A percentile compares a stretch with the other conserved stretches of the same genome.
phyloP scores from a whole-genome alignment of 2,113 vertebrate genomes.

The Siphamia tubifer region DNA sequence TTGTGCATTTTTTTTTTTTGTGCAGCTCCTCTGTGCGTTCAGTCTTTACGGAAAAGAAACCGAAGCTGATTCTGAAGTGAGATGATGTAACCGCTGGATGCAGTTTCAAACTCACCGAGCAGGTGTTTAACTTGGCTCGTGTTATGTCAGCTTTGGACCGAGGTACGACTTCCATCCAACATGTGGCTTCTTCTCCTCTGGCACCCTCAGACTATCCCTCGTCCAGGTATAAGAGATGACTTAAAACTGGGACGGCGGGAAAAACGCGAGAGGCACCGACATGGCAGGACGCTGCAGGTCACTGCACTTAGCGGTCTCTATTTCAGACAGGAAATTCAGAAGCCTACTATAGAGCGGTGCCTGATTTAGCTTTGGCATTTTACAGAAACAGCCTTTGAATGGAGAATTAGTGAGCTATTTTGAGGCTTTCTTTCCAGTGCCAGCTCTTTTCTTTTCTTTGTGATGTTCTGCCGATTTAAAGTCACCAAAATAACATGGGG shows the following conservation, averaged over 20 bases:
- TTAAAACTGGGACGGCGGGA: neutral
- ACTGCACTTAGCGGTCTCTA: too few relatives aligned
- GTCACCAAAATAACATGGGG: constrained; percentile 40
- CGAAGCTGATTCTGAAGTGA: neutral
- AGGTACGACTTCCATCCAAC: constrained; percentile 36
- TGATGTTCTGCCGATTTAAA: constrained; percentile 30
- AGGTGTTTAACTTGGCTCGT: constrained; percentile 53
- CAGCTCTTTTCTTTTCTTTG: constrained; percentile 26
- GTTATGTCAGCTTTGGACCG: constrained; percentile 48
- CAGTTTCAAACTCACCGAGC: constrained; percentile 35
- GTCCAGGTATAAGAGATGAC: constrained; percentile 14
- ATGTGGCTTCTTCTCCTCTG: constrained; percentile 39
- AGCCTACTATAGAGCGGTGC: neutral
- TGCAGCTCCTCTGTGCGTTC: neutral
- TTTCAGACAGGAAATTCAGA: constrained; percentile 19
- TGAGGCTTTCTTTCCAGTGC: constrained; percentile 13
- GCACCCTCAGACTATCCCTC: neutral
- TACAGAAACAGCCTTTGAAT: constrained; percentile 7
- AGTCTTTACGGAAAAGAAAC: constrained; percentile 3
- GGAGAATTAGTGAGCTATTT: constrained; percentile 28
- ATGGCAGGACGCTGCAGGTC: neutral
- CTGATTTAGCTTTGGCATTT: constrained; percentile 23
- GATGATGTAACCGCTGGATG: constrained; percentile 40
- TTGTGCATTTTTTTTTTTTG: neutral
- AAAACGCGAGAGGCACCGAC: neutral